These are phyloP conservation scores for Loxodonta africana DNA, from an alignment of 2,113 vertebrate genomes.

Conservation along the genomic window DNA sequence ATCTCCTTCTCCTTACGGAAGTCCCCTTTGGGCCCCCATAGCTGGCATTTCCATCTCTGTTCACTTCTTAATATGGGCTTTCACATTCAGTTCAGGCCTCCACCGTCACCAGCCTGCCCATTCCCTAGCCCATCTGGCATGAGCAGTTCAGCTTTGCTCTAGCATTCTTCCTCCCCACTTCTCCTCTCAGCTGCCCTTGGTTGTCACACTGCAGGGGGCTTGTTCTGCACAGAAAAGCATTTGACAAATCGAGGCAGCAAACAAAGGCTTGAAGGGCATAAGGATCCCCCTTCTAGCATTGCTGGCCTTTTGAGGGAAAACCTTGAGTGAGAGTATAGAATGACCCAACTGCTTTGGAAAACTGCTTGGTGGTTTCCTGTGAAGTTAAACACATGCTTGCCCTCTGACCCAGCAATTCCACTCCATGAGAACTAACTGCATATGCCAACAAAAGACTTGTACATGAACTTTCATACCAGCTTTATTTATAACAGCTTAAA, in stretches of 20 bases:
- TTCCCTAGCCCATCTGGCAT: not conserved
- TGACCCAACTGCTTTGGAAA: not conserved
- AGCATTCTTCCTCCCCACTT: not conserved
- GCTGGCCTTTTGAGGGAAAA: conserved; percentile 23
- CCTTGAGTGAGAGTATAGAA: conserved; percentile 11
- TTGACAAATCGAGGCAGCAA: not conserved
- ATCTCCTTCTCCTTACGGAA: not conserved
- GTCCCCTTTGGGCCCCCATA: not conserved
- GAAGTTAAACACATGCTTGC: not conserved
- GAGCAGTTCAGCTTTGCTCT: not conserved
- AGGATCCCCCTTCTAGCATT: not conserved
- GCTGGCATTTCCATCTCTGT: not conserved
- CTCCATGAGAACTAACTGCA: not conserved
- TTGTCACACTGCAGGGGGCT: not conserved
- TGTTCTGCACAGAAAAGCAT: not conserved
- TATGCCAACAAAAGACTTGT: not conserved
- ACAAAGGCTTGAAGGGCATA: not conserved
- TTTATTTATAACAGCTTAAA: not conserved
- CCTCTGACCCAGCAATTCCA: conserved; percentile 37
- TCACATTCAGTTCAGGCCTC: not conserved
- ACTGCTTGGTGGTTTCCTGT: conserved; percentile 10
- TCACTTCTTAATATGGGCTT: not conserved
- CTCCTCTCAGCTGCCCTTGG: not conserved
- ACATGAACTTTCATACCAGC: not conserved
- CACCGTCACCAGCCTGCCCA: not conserved